Evolutionary conservation across 1,140 invertebrate genomes (phyloP).

Genomic region (Cyclargus thomasi): DNA sequence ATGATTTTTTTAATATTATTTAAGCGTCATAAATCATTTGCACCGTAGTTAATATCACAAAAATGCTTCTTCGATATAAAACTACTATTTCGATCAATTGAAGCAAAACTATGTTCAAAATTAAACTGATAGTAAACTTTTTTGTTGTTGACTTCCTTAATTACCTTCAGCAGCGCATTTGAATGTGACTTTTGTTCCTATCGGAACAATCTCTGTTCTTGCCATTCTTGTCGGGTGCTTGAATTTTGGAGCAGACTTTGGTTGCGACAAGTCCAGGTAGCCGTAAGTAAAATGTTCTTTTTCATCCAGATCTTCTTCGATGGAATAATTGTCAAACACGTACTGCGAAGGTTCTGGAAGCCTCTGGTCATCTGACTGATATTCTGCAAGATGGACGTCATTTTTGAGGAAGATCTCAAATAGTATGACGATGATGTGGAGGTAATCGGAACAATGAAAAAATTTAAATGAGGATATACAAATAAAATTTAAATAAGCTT

Average conservation of each 20-base stretch:
- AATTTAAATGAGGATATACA: too few relatives aligned
- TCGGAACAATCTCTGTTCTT: constrained; percentile 48
- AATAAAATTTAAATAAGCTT: not conserved
- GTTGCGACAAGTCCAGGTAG: constrained; percentile 39
- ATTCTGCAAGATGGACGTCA: constrained; percentile 43
- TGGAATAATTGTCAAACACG: not conserved
- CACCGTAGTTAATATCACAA: too few relatives aligned
- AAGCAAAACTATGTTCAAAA: too few relatives aligned
- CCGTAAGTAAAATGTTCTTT: constrained; percentile 46
- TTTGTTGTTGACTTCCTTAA: not conserved
- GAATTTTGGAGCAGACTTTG: constrained; percentile 45
- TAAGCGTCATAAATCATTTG: too few relatives aligned
- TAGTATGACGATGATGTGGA: too few relatives aligned
- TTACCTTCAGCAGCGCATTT: constrained; percentile 63
- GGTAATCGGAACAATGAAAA: not conserved
- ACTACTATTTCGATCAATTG: too few relatives aligned
- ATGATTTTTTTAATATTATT: too few relatives aligned
- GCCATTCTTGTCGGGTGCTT: constrained; percentile 55
- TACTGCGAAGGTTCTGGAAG: not conserved
- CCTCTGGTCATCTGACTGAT: constrained; percentile 52
- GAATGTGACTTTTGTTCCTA: constrained; percentile 49
- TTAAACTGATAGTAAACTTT: too few relatives aligned
- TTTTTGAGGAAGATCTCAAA: not conserved
- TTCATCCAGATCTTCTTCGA: constrained; percentile 40
- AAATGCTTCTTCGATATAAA: too few relatives aligned